Evolutionary conservation across 1,140 invertebrate species (phyloP).

Genomic region (Druon quercuslanigerum): DNA sequence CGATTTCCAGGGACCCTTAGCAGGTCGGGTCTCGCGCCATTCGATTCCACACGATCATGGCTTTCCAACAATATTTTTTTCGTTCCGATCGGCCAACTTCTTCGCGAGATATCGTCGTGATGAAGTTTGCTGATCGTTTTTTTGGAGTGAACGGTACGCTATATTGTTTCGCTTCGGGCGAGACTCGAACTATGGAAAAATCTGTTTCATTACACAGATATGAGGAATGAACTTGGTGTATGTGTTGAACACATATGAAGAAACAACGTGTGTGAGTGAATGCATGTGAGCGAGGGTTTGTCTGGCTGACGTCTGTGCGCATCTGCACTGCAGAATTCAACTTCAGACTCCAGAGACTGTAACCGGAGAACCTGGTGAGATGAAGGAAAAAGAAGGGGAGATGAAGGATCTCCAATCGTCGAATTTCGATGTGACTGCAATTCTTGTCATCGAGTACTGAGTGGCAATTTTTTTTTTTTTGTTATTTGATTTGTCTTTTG

Average conservation of each 20-base stretch:
- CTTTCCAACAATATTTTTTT: slow-evolving; percentile 25
- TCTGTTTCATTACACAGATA: slow-evolving; percentile 56
- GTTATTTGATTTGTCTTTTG: slow-evolving; percentile 22
- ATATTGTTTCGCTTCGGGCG: slow-evolving; percentile 48
- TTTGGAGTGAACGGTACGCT: background rate
- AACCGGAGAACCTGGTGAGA: slow-evolving; percentile 41
- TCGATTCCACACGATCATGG: slow-evolving; percentile 41
- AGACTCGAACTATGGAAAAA: slow-evolving; percentile 54
- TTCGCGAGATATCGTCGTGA: slow-evolving; percentile 7
- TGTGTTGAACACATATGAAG: background rate
- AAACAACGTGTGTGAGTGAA: background rate
- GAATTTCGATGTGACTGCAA: background rate
- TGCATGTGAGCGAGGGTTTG: background rate
- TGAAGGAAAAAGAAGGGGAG: slow-evolving; percentile 42
- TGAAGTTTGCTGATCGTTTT: background rate
- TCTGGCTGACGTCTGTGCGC: slow-evolving; percentile 1
- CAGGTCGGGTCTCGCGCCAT: slow-evolving; percentile 43
- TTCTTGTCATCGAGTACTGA: background rate
- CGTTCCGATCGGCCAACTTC: slow-evolving; percentile 7
- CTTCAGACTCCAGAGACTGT: background rate
- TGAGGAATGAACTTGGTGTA: background rate
- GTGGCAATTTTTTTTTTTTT: slow-evolving; percentile 38
- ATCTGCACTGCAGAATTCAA: slow-evolving; percentile 3
- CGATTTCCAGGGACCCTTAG: slow-evolving; percentile 63
- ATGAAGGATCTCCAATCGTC: background rate